These are phyloP conservation scores for Seriola rivoliana DNA, from an alignment of 2,113 vertebrate genomes.

Conservation along the genomic window DNA sequence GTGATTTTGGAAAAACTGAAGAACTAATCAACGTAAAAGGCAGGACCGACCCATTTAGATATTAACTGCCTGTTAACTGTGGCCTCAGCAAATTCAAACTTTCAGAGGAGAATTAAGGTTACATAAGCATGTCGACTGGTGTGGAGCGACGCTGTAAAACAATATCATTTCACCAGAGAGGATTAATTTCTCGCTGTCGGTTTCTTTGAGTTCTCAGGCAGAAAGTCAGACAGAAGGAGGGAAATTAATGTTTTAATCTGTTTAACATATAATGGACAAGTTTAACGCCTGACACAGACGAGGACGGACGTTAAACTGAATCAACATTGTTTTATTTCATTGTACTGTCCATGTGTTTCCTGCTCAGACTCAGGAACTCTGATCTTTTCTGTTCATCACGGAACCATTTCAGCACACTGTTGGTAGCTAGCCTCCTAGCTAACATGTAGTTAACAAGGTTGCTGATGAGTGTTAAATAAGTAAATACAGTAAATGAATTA, in stretches of 20 bases:
- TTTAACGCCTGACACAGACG: neutral
- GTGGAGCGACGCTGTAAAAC: neutral
- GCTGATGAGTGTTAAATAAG: no score
- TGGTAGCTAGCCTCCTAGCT: no score
- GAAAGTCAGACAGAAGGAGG: neutral
- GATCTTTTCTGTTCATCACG: no score
- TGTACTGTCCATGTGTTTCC: neutral
- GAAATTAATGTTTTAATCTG: slow-evolving; percentile 15
- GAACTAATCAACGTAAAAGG: slow-evolving; percentile 52
- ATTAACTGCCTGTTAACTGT: slow-evolving; percentile 23
- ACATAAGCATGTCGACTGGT: neutral
- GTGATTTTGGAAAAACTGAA: slow-evolving; percentile 29
- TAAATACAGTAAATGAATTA: no score
- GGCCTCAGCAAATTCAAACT: neutral
- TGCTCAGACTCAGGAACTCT: no score
- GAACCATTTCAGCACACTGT: no score
- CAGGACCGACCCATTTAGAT: neutral
- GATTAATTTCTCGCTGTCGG: slow-evolving; percentile 1
- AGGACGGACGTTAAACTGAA: neutral
- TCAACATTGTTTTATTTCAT: neutral
- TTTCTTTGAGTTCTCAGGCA: slow-evolving; percentile 9
- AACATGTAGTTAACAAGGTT: no score
- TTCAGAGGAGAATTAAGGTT: slow-evolving; percentile 13
- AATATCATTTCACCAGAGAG: neutral
- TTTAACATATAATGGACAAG: neutral